Evolutionary conservation across 1,140 invertebrate genomes (phyloP).

Genomic region (Nymphalis io): DNA sequence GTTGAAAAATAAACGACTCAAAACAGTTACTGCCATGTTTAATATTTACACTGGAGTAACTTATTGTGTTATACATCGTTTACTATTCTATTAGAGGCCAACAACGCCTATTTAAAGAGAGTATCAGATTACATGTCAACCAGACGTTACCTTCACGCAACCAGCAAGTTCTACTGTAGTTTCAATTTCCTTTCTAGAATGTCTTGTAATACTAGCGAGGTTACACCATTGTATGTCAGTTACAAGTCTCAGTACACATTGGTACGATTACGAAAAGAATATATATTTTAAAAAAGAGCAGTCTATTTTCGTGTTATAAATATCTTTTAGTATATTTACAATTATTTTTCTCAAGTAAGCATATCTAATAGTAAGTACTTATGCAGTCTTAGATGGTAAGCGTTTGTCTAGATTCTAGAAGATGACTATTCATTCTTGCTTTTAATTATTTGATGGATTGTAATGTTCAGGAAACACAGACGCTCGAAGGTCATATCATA

Average conservation of each 20-base stretch:
- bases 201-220: constrained; percentile 15
- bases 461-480: too few species aligned
- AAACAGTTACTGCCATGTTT: constrained; percentile 1
- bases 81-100: constrained; percentile 6
- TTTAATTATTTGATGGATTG: too few species aligned
- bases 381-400: too few species aligned
- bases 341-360: too few species aligned
- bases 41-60: constrained; percentile 10
- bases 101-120: constrained; percentile 11
- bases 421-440: too few species aligned
- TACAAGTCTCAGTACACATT: not conserved
- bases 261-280: not conserved
- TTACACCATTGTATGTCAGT: constrained; percentile 15
- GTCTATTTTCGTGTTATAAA: too few species aligned
- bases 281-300: too few species aligned
- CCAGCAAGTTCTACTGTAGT: constrained; percentile 13
- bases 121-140: constrained; percentile 29
- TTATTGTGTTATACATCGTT: constrained; percentile 5
- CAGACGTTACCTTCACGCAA: constrained; percentile 32
- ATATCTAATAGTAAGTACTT: too few species aligned
- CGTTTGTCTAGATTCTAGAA: too few species aligned
- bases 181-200: constrained; percentile 23
- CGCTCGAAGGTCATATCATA: too few species aligned
- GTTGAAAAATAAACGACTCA: not conserved
- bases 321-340: too few species aligned